Percentiles rank a stretch among this genome's conserved stretches.
These are phyloP conservation scores for Callopanchax toddi DNA, from an alignment of 2,113 vertebrate species.

Conservation along the genomic window DNA sequence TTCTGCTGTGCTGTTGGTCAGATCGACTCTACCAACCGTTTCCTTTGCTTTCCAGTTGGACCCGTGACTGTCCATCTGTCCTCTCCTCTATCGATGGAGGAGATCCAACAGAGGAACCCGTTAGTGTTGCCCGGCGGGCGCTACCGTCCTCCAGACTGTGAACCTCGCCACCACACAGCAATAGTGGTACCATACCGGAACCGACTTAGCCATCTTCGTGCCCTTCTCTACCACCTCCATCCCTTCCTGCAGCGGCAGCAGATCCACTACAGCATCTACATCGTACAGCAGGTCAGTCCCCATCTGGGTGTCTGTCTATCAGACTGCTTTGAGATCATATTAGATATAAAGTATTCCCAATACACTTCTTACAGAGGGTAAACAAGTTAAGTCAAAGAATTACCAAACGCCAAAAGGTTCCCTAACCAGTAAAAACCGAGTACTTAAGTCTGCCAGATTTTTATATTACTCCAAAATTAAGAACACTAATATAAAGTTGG, in stretches of 20 bases:
- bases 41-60: conserved; percentile 80
- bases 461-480: too few relatives aligned
- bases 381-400: too few relatives aligned
- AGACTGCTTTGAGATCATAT: too few relatives aligned
- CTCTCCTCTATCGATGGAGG: conserved; percentile 82
- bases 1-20: background rate
- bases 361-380: too few relatives aligned
- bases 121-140: conserved; percentile 84
- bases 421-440: too few relatives aligned
- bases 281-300: conserved; percentile 90
- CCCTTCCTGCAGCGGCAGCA: conserved; percentile 96
- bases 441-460: too few relatives aligned
- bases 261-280: conserved; percentile 94
- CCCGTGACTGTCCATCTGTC: conserved; percentile 88
- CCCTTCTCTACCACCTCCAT: conserved; percentile 95
- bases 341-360: too few relatives aligned
- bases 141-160: conserved; percentile 86
- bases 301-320: background rate
- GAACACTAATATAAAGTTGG: too few relatives aligned
- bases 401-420: too few relatives aligned
- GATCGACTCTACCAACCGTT: background rate
- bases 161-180: conserved; percentile 88
- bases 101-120: conserved; percentile 88
- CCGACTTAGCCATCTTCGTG: conserved; percentile 88
- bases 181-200: conserved; percentile 94